A percentile compares a stretch with the other conserved stretches of the same genome.
These are phyloP conservation scores for Tupaia tana DNA, from an alignment of 2,113 vertebrate genomes.

Conservation along the genomic window DNA sequence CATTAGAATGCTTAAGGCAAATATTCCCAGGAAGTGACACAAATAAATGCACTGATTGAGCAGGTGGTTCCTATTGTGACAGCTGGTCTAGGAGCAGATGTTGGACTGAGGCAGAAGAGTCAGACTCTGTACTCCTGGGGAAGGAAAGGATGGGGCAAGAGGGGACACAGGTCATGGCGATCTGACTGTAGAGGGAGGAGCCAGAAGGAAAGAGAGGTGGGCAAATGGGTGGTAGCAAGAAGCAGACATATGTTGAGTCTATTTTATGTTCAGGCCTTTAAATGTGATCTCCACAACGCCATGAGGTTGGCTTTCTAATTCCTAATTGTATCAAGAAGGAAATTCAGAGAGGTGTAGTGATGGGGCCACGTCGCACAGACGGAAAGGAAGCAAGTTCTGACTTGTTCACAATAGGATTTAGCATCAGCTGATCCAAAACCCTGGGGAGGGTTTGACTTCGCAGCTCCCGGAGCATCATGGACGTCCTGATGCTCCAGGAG, in stretches of 20 bases:
- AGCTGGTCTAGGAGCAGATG: background rate
- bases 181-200: background rate
- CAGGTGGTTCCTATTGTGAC: background rate
- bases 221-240: background rate
- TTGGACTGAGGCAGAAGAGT: background rate
- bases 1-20: background rate
- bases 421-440: rapidly evolving
- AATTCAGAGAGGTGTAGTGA: background rate
- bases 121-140: background rate
- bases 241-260: background rate
- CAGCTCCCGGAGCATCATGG: rapidly evolving
- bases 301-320: background rate
- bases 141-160: background rate
- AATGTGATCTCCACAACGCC: background rate
- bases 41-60: background rate
- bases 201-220: background rate
- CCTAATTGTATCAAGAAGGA: background rate
- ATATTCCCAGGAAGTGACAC: background rate
- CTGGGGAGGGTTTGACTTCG: rapidly evolving
- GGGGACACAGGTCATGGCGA: rapidly evolving
- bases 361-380: background rate
- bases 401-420: rapidly evolving
- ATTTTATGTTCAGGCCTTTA: background rate
- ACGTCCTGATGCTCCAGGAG: background rate
- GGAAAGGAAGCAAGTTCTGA: background rate